phyloP scores from a whole-genome alignment of 2,888 invertebrate species.

The Mongoloraphidia duomilia region DNA sequence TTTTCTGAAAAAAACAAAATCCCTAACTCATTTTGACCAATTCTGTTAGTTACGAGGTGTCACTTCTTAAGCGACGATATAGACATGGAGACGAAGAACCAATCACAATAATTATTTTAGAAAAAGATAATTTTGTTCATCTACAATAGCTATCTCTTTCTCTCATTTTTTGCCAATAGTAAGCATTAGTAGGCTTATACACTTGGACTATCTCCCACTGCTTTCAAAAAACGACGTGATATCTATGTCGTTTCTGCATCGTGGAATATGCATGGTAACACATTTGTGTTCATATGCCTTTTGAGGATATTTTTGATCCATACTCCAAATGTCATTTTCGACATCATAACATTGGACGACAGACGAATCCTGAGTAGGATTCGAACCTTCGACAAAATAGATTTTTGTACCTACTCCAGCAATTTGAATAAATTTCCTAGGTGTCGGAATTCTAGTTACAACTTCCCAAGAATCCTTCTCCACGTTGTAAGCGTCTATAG shows the following conservation, averaged over 20 bases:
- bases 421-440: slow-evolving; percentile 52
- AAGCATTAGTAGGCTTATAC: no score
- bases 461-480: slow-evolving; percentile 41
- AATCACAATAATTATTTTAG: no score
- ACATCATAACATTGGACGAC: slow-evolving; percentile 52
- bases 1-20: no score
- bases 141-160: no score
- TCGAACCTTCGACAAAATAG: slow-evolving; percentile 55
- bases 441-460: slow-evolving; percentile 46
- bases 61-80: no score
- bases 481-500: slow-evolving; percentile 50
- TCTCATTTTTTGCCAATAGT: no score
- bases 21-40: no score
- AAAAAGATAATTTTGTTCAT: no score
- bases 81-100: no score
- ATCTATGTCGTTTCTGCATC: slow-evolving; percentile 36
- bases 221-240: slow-evolving; percentile 22
- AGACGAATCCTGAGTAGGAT: slow-evolving; percentile 49
- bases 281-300: slow-evolving; percentile 60
- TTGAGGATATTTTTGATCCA: slow-evolving; percentile 46
- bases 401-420: slow-evolving; percentile 44
- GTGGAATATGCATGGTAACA: slow-evolving; percentile 50
- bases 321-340: slow-evolving; percentile 42
- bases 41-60: no score
- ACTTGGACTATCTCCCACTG: slow-evolving; percentile 1